phyloP scores from a whole-genome alignment of 2,888 invertebrate genomes.

The Caenorhabditis sp. region DNA sequence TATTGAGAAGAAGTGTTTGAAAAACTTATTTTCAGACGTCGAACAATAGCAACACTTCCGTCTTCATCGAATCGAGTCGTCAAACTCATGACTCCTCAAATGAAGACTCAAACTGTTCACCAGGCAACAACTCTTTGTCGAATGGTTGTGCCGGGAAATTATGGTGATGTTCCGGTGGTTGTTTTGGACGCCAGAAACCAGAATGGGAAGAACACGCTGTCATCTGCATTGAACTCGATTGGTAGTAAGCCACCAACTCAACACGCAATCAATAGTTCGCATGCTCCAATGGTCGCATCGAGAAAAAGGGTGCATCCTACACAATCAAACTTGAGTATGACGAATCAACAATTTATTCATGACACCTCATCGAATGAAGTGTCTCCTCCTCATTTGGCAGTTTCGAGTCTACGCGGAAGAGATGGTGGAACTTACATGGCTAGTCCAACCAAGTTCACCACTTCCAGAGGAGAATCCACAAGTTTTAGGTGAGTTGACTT shows the following conservation, averaged over 20 bases:
- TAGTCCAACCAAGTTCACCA: constrained; percentile 59
- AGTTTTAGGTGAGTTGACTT: constrained; percentile 57
- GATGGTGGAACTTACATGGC: constrained; percentile 40
- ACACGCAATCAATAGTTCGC: constrained; percentile 16
- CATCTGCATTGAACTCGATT: constrained; percentile 13
- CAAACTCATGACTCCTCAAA: background rate
- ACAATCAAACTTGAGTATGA: background rate
- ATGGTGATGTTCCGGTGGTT: constrained; percentile 31
- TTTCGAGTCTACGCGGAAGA: constrained; percentile 35
- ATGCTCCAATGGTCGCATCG: constrained; percentile 51
- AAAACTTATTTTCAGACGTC: background rate
- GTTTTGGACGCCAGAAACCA: constrained; percentile 24
- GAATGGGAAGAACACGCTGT: constrained; percentile 10
- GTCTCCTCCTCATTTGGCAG: constrained; percentile 34
- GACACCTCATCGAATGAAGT: constrained; percentile 19
- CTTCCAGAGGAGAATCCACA: constrained; percentile 45
- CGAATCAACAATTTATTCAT: background rate
- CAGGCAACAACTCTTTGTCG: constrained; percentile 22
- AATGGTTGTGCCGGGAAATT: constrained; percentile 31
- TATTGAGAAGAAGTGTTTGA: too few species aligned
- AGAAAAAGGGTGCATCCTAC: constrained; percentile 39
- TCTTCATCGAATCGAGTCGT: background rate
- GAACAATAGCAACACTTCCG: background rate
- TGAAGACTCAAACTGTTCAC: background rate
- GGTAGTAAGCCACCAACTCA: constrained; percentile 1